These are phyloP conservation scores for Steatornis caripensis DNA, from an alignment of 2,113 vertebrate genomes.

Conservation along the genomic window DNA sequence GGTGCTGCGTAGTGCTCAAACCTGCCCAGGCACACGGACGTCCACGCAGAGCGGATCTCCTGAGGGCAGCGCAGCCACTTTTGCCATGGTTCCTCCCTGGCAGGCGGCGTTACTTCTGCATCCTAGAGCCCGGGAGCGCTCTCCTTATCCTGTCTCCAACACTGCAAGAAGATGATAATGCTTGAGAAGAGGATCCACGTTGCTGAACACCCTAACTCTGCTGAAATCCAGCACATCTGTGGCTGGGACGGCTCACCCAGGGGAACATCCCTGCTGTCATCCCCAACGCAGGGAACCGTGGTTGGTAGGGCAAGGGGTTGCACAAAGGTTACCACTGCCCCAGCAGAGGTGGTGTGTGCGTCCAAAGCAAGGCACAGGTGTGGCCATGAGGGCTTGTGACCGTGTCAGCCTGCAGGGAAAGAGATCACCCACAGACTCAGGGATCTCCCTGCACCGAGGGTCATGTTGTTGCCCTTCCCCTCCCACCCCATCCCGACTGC, in stretches of 20 bases:
- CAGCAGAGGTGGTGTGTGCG: background rate
- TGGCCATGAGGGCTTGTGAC: background rate
- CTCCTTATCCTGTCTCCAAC: background rate
- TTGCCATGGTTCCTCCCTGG: background rate
- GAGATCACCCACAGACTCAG: background rate
- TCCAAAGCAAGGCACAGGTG: background rate
- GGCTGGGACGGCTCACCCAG: background rate
- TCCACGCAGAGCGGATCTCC: background rate
- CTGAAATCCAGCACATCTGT: background rate
- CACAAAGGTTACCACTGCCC: background rate
- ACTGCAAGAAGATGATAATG: background rate
- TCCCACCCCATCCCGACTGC: background rate
- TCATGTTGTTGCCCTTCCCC: background rate
- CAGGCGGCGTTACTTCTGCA: background rate
- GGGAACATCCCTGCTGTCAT: background rate
- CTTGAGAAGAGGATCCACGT: background rate
- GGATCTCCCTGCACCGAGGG: rapidly evolving
- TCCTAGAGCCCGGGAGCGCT: background rate
- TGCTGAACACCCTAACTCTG: background rate
- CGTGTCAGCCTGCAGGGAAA: background rate
- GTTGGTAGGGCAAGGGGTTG: background rate
- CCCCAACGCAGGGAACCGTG: background rate
- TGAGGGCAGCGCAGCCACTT: background rate
- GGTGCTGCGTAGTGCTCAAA: background rate
- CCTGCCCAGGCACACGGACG: background rate